phyloP scores from a whole-genome alignment of 2,797 vertebrate genomes.

The Hirundo rustica region DNA sequence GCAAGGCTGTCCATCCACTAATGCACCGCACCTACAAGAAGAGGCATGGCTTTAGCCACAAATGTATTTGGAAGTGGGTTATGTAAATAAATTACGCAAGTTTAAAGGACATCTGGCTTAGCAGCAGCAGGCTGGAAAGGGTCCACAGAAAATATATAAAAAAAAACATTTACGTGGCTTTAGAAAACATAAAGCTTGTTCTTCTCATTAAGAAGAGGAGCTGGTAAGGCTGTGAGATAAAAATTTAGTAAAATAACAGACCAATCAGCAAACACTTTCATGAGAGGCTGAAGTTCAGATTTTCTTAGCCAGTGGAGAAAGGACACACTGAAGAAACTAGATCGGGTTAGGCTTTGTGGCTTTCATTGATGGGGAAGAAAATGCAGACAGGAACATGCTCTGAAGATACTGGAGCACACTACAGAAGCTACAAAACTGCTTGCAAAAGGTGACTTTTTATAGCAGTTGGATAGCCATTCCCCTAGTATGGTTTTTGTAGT shows the following conservation, averaged over 20 bases:
- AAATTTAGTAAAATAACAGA: not conserved
- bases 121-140: not conserved
- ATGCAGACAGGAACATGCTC: not conserved
- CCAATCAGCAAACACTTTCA: not conserved
- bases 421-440: not conserved
- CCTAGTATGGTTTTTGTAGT: not conserved
- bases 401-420: not conserved
- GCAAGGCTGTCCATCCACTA: not conserved
- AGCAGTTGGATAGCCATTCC: not conserved
- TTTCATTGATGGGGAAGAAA: not conserved
- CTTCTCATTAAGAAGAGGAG: not conserved
- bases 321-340: not conserved
- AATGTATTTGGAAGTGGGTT: not conserved
- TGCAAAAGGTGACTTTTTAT: not conserved
- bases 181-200: not conserved
- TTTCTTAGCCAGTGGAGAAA: not conserved
- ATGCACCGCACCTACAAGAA: not conserved
- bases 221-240: not conserved
- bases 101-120: not conserved
- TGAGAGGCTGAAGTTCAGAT: not conserved
- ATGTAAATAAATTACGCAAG: not conserved
- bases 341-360: not conserved
- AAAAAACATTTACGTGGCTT: not conserved
- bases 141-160: not conserved
- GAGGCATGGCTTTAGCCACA: not conserved